A percentile compares a stretch with the other conserved stretches of the same genome.
Evolutionary conservation across 1,140 invertebrate species (phyloP).

Genomic region (Microvelia longipes): DNA sequence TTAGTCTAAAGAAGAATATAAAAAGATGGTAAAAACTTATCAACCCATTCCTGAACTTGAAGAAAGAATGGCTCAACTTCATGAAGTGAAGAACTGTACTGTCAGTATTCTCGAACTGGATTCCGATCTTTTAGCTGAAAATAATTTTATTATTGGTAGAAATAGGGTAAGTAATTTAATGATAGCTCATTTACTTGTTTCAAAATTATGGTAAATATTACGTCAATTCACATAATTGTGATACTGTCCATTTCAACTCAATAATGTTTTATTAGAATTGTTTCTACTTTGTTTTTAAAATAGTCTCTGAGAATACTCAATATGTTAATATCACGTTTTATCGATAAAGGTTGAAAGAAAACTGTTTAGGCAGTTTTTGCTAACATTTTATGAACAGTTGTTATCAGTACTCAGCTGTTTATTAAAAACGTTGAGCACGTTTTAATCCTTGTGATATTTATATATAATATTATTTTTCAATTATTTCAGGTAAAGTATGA

Average conservation of each 20-base stretch:
- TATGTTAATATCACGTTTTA: neutral
- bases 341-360: neutral
- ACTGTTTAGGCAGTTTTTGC: no score
- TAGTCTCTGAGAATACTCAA: neutral
- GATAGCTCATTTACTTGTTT: neutral
- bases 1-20: constrained; percentile 45
- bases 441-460: neutral
- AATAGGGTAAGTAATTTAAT: constrained; percentile 34
- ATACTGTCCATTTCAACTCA: neutral
- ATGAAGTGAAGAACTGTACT: constrained; percentile 53
- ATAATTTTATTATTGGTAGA: constrained; percentile 49
- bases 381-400: no score
- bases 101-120: constrained; percentile 57
- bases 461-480: neutral
- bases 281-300: neutral
- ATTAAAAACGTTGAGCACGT: neutral
- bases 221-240: neutral
- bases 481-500: constrained; percentile 30
- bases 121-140: constrained; percentile 42
- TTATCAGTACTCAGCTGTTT: neutral
- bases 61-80: constrained; percentile 46
- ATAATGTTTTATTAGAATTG: neutral
- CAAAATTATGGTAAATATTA: neutral
- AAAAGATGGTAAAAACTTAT: constrained; percentile 43
- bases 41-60: constrained; percentile 48